Base-by-base conservation (phyloP, 1,140 invertebrate species). In the Aphelenchoides avenae region DNA sequence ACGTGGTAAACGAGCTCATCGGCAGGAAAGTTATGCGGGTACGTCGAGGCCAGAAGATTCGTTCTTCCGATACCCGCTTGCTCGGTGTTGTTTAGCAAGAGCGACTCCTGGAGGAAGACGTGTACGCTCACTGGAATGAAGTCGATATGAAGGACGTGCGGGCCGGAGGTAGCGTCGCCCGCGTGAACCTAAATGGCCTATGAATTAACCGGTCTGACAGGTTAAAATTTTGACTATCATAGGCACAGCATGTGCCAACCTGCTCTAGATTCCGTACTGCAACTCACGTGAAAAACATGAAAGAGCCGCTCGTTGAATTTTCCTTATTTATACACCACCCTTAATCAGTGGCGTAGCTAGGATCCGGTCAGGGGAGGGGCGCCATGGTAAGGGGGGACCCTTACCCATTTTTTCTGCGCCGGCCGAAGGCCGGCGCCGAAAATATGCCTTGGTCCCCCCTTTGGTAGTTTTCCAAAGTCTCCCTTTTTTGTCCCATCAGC, bases 121-220 rank as follows among this genome's bases (percentile, higher is more conserved):
- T 69, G 70, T 6, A 76, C 44, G 46, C 67, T 76, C 30, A 74
- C 55, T 26, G 71, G 70, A 34, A 77, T 65, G 49, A 76, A 75
- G 39, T 48, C 42, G 20, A 75, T 55, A 34, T 65, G 55, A 42
- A 75, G 77, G 6, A 49, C 40, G 39, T 77, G 69, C 6, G 75
- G 49, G 48, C 42, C 9, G 54, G 57, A 40, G 47, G 54, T 44
- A 47, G 57, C 51, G 24, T 70, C 57, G 6, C 52, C 66, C 5
- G 61, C 55, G 36, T 61, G 41, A 4, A 65, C 71, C 73, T 73
- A 74, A 64, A n/a, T 18, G 11, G 13, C 9, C 22, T 5, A 27
- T 50, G 18, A 51, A 5, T 4, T 2, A 22, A 29, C 34, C 44
- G 59, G 15, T 56, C 11, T 9, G 9, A 49, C 30, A 40, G 24